phyloP scores from a whole-genome alignment of 2,113 vertebrate species.

The Aplodontia rufa region DNA sequence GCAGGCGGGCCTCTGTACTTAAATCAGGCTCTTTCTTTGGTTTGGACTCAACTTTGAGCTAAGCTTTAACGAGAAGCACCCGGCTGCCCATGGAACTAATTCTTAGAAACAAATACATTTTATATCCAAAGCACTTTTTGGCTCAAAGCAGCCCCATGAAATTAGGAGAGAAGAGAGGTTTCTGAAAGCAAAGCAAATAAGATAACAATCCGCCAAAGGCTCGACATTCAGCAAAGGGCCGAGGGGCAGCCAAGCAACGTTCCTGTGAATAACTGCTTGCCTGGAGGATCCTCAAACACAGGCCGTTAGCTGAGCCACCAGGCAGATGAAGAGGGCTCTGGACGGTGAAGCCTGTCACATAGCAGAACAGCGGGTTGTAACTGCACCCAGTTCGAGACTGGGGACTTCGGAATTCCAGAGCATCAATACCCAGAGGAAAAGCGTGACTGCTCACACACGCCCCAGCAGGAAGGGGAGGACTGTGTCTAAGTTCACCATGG shows the following conservation, averaged over 20 bases:
- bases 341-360: not conserved
- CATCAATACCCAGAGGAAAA: not conserved
- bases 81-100: not conserved
- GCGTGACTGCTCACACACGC: not conserved
- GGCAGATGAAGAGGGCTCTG: not conserved
- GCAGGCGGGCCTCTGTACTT: not conserved
- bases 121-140: not conserved
- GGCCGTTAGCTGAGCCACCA: not conserved
- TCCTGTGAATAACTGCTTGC: too few relatives aligned
- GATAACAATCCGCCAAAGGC: too few relatives aligned
- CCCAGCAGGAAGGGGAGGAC: not conserved
- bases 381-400: not conserved
- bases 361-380: accelerated
- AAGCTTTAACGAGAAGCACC: not conserved
- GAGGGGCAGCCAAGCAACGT: not conserved
- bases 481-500: accelerated
- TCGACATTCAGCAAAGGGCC: not conserved
- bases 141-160: not conserved
- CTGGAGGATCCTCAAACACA: not conserved
- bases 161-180: not conserved
- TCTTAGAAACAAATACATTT: not conserved
- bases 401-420: not conserved
- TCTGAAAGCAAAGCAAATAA: not conserved
- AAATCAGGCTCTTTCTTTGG: accelerated
- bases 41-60: not conserved